Conservation (phyloP, 1,140 invertebrate species). For the Penaeus chinensis region DNA sequence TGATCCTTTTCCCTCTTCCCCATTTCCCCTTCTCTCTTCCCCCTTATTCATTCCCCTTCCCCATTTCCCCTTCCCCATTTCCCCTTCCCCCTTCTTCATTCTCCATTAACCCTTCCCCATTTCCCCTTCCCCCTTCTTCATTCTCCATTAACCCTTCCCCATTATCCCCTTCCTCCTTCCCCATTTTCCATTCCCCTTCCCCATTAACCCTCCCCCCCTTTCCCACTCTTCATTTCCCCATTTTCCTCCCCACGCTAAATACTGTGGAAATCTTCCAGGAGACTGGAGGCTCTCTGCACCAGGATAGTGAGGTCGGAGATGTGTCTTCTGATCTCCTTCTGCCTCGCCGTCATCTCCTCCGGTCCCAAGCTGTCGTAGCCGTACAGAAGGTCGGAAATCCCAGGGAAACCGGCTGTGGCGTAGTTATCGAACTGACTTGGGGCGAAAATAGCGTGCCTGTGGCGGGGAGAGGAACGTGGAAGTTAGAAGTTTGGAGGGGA, state of each 20-base stretch:
- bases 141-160: not conserved
- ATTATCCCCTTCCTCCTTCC: not conserved
- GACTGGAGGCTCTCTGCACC: conserved; percentile 32
- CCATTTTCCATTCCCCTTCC: not conserved
- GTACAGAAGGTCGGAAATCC: conserved; percentile 67
- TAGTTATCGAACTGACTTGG: conserved; percentile 68
- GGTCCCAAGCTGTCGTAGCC: conserved; percentile 40
- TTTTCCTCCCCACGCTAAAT: conserved; percentile 25
- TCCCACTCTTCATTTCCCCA: not conserved
- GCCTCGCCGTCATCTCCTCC: conserved; percentile 18
- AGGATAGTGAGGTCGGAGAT: conserved; percentile 56
- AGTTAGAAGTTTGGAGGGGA: too few species aligned
- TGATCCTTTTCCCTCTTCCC: not conserved
- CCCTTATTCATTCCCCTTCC: not conserved
- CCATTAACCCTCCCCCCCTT: not conserved
- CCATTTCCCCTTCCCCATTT: not conserved
- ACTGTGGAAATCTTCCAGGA: conserved; percentile 23
- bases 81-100: not conserved
- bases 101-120: not conserved
- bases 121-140: not conserved
- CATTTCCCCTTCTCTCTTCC: not conserved
- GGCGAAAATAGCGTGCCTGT: conserved; percentile 69
- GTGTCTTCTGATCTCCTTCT: conserved; percentile 51
- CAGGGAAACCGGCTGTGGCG: conserved; percentile 68
- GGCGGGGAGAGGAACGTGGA: not conserved